Percentiles rank a stretch among this genome's conserved stretches.
Conservation (phyloP, 64 coral and sea anemone species). For the Stichodactyla helianthus region DNA sequence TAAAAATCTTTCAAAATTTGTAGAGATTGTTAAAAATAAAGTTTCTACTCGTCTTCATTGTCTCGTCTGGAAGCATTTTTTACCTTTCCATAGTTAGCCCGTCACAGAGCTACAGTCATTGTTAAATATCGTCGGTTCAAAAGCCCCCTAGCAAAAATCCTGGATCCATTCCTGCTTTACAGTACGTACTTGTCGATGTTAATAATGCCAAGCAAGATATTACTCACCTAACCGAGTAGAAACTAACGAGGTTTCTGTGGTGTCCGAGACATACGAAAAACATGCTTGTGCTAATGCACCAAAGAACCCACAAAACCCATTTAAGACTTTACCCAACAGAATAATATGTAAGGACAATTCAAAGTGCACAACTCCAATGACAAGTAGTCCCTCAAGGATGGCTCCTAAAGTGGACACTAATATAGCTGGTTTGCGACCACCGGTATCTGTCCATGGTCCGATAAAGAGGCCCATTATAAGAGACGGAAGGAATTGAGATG, state of each 20-base stretch:
- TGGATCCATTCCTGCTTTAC: too few relatives aligned
- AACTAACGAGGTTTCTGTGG: conserved; percentile 41
- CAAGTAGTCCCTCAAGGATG: conserved; percentile 54
- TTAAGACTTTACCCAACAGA: conserved; percentile 63
- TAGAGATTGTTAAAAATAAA: too few relatives aligned
- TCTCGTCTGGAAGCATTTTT: too few relatives aligned
- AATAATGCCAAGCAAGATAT: too few relatives aligned
- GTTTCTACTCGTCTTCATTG: too few relatives aligned
- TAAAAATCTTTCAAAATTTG: too few relatives aligned
- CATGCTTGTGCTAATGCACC: conserved; percentile 55
- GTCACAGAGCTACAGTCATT: too few relatives aligned
- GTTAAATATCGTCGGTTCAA: too few relatives aligned
- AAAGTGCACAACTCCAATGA: conserved; percentile 67
- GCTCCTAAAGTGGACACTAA: conserved; percentile 56
- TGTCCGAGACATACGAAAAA: conserved; percentile 74
- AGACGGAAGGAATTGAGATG: conserved; percentile 59
- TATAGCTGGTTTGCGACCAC: conserved; percentile 76
- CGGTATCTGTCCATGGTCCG: conserved; percentile 95
- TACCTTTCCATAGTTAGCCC: too few relatives aligned
- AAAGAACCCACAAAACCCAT: conserved; percentile 70
- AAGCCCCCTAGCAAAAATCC: too few relatives aligned
- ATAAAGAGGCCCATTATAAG: conserved; percentile 73
- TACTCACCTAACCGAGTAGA: conserved; percentile 75
- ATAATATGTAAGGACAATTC: conserved; percentile 64
- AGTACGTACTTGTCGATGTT: too few relatives aligned